Evolutionary conservation across 2,888 invertebrate species (phyloP), one percentile per base, ranked within the genome.

Genomic region (Erebia epiphron): DNA sequence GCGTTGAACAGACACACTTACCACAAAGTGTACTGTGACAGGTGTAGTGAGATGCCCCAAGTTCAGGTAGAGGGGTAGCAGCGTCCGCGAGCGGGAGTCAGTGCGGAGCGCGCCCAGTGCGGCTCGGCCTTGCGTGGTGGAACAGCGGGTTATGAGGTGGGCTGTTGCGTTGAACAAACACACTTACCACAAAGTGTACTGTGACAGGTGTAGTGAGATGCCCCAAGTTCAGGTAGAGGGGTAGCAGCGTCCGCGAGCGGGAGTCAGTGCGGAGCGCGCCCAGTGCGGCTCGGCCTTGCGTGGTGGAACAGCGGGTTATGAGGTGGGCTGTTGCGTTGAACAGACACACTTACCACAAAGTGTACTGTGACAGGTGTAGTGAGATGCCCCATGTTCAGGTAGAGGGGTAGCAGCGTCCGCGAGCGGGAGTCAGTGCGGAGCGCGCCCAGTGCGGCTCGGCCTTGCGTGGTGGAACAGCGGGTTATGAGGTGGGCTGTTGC

Each of bases 11-110:
- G 76, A 0, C 77, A 1, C 13, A 74, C 86, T 81, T 68, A 92
- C 92, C 79, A 90, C 90, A 79, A 91, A 92, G 75, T 92, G 92
- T 0, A 92, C 92, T 56, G 91, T 91, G 11, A 91, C 77, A 0
- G 92, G 84, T 0, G 75, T 76, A 3, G 76, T 76, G 1, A 82
- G 77, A 54, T 83, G 81, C 8, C 79, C 79, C 49, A 86, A 75
- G 68, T 83, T 84, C 14, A 92, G 75, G 71, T 91, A 92, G 0
- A 92, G 79, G 0, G 92, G 92, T 2, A 92, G 85, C 49, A 87
- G 81, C 0, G 88, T 87, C 86, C 0, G 89, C 89, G 64, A 83
- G 16, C 62, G 67, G 26, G 67, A 64, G 26, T 56, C 72, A 1
- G 75, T 72, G 9, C 70, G 71, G 18, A 70, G 54, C 2, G 70